Base-by-base conservation (phyloP, 2,888 invertebrate genomes). In the Scaeva pyrastri region DNA sequence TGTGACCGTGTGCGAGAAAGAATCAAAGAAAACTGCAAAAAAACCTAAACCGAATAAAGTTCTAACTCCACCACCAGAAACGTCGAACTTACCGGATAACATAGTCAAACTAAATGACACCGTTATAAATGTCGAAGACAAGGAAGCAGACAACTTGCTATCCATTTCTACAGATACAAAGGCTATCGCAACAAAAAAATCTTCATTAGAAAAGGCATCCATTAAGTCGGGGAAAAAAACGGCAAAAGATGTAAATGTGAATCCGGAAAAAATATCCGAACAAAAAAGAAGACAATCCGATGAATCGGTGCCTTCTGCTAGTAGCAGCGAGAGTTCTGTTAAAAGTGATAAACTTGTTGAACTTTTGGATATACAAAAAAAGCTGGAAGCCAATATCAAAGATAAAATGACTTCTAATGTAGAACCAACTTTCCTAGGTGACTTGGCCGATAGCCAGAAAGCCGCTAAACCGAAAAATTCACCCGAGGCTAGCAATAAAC, bases 361-460 rank as follows among this genome's bases (percentile, higher is more conserved):
- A 6, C 12, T 68, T 10, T 55, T 73, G 2, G 19, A 48, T 16
- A 55, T 45, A 16, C 7, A 21, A 16, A 14, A 23, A 10, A 52
- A 41, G 2, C 8, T 26, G 12, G 23, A 64, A 36, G 45, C 19
- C 19, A 58, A 78, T 11, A 62, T 16, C 3, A 0, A 21, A 5
- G 50, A 68, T 21, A 76, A 85, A 19, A 62, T 76, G 60, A 70
- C 80, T 19, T 31, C n/a, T 31, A 80, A 55, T 7, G 70, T 64
- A 19, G 72, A 85, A 43, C 76, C 80, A 4, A 48, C 6, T 14
- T 75, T 79, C 23, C 26, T 66, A 36, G 66, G 36, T 31, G 84
- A 75, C n/a, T 62, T 84, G 7, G 75, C 71, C 58, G 79, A 84
- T 31, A 84, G 71, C 39, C 84, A 79, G 16, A 64, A 72, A 56